Base-by-base conservation (phyloP, 1,140 invertebrate genomes). In the Aporrectodea caliginosa region DNA sequence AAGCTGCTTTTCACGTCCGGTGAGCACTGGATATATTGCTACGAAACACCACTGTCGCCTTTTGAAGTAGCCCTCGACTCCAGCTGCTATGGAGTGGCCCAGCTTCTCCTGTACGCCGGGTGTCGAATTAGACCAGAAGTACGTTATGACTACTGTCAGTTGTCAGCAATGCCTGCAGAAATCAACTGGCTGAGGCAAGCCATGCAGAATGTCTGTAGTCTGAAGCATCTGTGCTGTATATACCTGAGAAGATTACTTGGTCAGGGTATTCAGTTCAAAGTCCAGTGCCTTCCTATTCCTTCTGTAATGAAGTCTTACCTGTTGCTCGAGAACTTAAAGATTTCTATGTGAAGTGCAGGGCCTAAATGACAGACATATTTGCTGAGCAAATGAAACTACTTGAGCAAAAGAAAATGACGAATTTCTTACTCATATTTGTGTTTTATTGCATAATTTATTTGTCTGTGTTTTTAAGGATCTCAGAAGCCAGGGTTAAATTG, bases 31-130 rank as follows among this genome's bases (percentile, higher is more conserved):
- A 43, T 77, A 0, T 77, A 77, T 29, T 77, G 75, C 29, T 77
- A 77, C 27, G 75, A 77, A 31, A 77, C 35, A 27, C 58, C 31
- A 14, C 35, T 77, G 34, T 58, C 75, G 34, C 75, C 75, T 31
- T 77, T 77, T 31, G 75, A 77, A 35, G 75, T 77, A 27, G 75
- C 75, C 43, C 35, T 77, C 30, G 75, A 77, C 43, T 77, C 75
- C 29, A 31, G 43, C 27, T 68, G 31, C 27, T 77, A 77, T 69
- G 33, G 58, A 1, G 43, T 68, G 32, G 75, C 75, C 35, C 35
- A 68, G 43, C 31, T 77, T 16, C 35, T 77, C 2, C 30, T 77
- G n/a, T 43, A 43, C 2, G 75, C 75, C 32, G 75, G 75, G 1
- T 77, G 75, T 29, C 75, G 58, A 29, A 43, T 77, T 29, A 77